These are phyloP conservation scores for Oreochromis aureus DNA, from an alignment of 2,113 vertebrate genomes.

Conservation along the genomic window DNA sequence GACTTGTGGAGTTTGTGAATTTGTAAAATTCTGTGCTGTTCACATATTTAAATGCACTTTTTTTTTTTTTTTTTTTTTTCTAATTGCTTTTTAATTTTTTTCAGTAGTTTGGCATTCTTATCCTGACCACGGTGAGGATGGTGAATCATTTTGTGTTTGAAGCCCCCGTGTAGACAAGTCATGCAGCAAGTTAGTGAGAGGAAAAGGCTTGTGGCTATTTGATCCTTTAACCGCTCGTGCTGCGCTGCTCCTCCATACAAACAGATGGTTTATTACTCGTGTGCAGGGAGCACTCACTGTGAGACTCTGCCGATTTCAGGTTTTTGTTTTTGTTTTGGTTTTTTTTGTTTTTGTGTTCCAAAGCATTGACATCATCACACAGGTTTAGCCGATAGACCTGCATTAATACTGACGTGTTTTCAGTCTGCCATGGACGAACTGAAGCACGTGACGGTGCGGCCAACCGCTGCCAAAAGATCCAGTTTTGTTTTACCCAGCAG, in stretches of 20 bases:
- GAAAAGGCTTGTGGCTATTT: not conserved
- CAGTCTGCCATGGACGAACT: not conserved
- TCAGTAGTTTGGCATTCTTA: not conserved
- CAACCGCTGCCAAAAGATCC: not conserved
- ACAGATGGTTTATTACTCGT: not conserved
- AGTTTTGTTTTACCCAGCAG: slow-evolving; percentile 39
- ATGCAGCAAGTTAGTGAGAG: not conserved
- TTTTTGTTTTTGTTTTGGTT: not conserved
- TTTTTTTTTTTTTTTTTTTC: no score
- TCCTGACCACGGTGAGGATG: not conserved
- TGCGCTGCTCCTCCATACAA: not conserved
- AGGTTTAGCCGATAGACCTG: not conserved
- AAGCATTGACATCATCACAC: not conserved
- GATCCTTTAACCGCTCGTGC: not conserved
- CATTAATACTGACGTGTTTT: not conserved
- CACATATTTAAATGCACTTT: not conserved
- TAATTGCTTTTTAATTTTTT: not conserved
- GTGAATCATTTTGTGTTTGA: not conserved
- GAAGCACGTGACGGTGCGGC: not conserved
- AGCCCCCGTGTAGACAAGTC: not conserved
- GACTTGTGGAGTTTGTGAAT: not conserved
- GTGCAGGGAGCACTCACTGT: not conserved
- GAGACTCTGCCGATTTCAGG: not conserved
- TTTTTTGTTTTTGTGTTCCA: not conserved
- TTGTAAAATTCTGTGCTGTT: not conserved